phyloP scores from a whole-genome alignment of 2,888 invertebrate genomes.

The Polietes domitor region DNA sequence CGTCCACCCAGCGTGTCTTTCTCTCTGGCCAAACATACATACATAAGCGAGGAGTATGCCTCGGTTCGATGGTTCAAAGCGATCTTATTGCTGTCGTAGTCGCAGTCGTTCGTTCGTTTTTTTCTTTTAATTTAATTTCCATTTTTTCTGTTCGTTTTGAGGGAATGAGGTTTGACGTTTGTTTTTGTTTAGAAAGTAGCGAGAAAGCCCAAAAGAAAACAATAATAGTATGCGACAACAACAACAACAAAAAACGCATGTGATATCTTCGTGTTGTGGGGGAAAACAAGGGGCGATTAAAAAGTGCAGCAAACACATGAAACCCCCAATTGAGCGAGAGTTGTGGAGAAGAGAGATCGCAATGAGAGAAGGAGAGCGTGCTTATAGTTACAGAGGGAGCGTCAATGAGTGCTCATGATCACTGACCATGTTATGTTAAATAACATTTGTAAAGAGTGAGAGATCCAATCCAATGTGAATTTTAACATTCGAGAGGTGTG shows the following conservation, averaged over 20 bases:
- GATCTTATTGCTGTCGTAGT: not conserved
- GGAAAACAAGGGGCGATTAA: not conserved
- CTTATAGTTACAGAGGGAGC: too few relatives aligned
- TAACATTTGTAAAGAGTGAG: conserved; percentile 3
- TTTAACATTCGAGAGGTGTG: not conserved
- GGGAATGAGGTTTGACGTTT: conserved; percentile 53
- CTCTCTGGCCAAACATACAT: not conserved
- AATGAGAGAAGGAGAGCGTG: conserved; percentile 2
- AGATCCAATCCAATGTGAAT: not conserved
- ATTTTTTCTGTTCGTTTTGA: conserved; percentile 36
- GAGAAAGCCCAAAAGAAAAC: conserved; percentile 64
- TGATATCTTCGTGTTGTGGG: not conserved
- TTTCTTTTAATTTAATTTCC: conserved; percentile 9
- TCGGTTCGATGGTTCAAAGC: not conserved
- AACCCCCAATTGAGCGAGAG: too few relatives aligned
- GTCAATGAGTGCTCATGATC: not conserved
- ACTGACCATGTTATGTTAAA: not conserved
- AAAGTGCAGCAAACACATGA: conserved; percentile 2
- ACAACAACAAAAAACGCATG: conserved; percentile 1
- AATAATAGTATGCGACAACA: conserved; percentile 47
- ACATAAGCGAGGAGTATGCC: not conserved
- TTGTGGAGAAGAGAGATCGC: not conserved
- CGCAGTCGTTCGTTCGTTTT: too few relatives aligned
- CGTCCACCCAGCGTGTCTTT: not conserved
- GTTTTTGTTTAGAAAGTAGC: conserved; percentile 67